A percentile compares a stretch with the other conserved stretches of the same genome.
Conservation (phyloP, 2,797 vertebrate species). For the Trematomus bernacchii region DNA sequence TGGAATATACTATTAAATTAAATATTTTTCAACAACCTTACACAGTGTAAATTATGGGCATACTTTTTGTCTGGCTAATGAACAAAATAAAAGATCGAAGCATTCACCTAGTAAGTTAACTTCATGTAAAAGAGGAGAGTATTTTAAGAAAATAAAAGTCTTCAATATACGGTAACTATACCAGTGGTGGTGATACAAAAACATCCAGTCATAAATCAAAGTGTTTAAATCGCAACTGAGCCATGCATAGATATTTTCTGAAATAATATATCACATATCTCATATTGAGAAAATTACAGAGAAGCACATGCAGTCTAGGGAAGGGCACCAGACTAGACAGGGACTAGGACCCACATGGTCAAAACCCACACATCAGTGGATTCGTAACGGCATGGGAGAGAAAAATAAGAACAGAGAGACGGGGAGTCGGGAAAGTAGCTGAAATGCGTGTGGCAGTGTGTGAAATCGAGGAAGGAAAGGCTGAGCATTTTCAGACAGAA, state of each 20-base stretch:
- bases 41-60: not conserved
- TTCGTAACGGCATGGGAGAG: constrained; percentile 54
- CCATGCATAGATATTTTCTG: constrained; percentile 68
- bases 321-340: constrained; percentile 70
- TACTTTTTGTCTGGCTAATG: not conserved
- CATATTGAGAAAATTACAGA: constrained; percentile 83
- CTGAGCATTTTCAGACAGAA: constrained; percentile 31
- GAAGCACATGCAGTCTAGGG: constrained; percentile 65
- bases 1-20: no score
- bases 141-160: constrained; percentile 18
- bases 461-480: constrained; percentile 48
- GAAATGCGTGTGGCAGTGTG: constrained; percentile 51
- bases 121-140: not conserved
- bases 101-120: not conserved
- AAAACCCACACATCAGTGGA: constrained; percentile 70
- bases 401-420: constrained; percentile 63
- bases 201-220: constrained; percentile 66
- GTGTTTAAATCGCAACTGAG: constrained; percentile 51
- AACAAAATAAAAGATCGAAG: not conserved
- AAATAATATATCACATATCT: constrained; percentile 82
- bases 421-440: constrained; percentile 54
- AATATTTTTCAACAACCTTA: not conserved
- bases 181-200: constrained; percentile 58
- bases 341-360: constrained; percentile 75
- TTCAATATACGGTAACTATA: constrained; percentile 25